phyloP scores from a whole-genome alignment of 2,797 vertebrate genomes.

The Trachurus trachurus region DNA sequence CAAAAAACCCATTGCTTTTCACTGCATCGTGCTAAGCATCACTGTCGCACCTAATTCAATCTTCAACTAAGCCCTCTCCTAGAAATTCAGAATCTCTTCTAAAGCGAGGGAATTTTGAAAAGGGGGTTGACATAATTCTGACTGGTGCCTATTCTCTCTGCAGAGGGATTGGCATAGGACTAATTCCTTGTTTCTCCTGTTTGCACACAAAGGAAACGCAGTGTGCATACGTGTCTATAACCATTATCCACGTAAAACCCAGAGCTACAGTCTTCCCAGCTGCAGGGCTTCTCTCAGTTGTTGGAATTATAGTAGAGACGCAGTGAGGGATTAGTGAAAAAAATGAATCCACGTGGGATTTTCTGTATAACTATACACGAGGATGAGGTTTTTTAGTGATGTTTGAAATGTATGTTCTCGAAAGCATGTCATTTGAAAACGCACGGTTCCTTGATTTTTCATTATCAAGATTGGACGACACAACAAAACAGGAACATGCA shows the following conservation, averaged over 20 bases:
- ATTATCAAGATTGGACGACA: conserved; percentile 27
- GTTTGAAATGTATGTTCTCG: conserved; percentile 44
- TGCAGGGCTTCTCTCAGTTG: conserved; percentile 63
- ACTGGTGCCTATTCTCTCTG: conserved; percentile 40
- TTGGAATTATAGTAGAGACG: conserved; percentile 59
- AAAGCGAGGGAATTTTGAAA: conserved; percentile 37
- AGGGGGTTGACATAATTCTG: conserved; percentile 46
- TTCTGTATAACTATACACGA: conserved; percentile 36
- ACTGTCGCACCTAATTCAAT: conserved; percentile 44
- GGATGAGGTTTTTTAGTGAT: conserved; percentile 38
- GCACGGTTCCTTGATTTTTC: conserved; percentile 21
- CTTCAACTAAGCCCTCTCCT: conserved; percentile 37
- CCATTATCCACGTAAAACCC: conserved; percentile 67
- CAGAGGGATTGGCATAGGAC: conserved; percentile 32
- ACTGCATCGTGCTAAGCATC: conserved; percentile 27
- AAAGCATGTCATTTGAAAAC: conserved; percentile 26
- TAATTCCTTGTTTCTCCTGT: conserved; percentile 69
- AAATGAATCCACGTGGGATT: conserved; percentile 71
- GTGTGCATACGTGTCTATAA: conserved; percentile 31
- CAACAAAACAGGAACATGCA: neutral
- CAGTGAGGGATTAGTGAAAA: conserved; percentile 72
- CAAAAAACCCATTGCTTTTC: conserved; percentile 1
- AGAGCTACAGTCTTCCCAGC: conserved; percentile 49
- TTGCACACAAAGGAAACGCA: conserved; percentile 42
- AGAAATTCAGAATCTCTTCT: conserved; percentile 24